Conservation (phyloP, 1,140 invertebrate genomes). For the Colletes latitarsis region DNA sequence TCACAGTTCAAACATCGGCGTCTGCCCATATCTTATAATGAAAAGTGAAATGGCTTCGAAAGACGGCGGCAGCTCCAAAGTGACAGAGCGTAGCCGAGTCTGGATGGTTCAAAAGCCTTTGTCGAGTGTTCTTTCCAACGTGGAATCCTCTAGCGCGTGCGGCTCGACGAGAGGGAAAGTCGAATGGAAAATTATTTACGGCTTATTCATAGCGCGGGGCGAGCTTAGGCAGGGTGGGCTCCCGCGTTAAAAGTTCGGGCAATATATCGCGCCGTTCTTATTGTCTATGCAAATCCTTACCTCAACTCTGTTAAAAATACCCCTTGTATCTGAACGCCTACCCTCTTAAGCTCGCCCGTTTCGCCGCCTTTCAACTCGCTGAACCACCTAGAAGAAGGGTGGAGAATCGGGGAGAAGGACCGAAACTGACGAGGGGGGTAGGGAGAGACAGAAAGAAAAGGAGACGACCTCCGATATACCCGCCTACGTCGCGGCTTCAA, state of each 20-base stretch:
- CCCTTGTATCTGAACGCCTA: conserved; percentile 58
- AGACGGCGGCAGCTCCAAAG: no score
- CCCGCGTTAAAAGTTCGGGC: conserved; percentile 71
- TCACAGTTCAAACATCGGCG: no score
- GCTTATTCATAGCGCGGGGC: conserved; percentile 66
- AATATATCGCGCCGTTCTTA: conserved; percentile 70
- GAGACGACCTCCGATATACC: conserved; percentile 20
- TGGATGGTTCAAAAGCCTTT: conserved; percentile 2
- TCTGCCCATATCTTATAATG: no score
- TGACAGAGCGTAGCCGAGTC: no score
- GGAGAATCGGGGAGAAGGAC: neutral
- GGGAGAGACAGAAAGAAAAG: neutral
- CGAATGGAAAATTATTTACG: conserved; percentile 73
- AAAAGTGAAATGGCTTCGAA: no score
- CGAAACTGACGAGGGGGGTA: neutral
- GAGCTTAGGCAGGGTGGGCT: conserved; percentile 16
- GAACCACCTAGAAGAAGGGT: neutral
- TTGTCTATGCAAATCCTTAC: conserved; percentile 75
- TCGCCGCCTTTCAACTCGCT: neutral
- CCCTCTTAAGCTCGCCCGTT: conserved; percentile 37
- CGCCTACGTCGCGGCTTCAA: conserved; percentile 52
- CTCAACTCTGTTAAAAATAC: conserved; percentile 73
- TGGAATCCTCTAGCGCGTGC: conserved; percentile 13
- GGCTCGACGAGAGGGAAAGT: conserved; percentile 55
- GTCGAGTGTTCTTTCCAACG: conserved; percentile 6